A percentile compares a stretch with the other conserved stretches of the same genome.
Conservation (phyloP, 2,888 invertebrate genomes). For the Idaea biselata region DNA sequence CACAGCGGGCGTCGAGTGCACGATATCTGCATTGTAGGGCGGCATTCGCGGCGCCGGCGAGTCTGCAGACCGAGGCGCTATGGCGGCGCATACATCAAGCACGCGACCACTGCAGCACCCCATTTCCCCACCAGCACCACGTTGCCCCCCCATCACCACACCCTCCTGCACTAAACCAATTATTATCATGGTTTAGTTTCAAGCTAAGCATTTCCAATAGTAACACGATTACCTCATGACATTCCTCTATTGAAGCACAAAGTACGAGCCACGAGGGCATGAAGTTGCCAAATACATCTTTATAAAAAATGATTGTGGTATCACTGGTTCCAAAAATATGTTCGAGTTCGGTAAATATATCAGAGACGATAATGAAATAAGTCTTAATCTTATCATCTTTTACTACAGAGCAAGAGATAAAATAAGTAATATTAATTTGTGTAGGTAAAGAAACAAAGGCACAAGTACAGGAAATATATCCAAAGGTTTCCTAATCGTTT, state of each 20-base stretch:
- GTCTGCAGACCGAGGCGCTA: constrained; percentile 64
- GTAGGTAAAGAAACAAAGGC: constrained; percentile 19
- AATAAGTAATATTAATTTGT: constrained; percentile 17
- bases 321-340: no score
- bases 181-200: constrained; percentile 66
- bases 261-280: not conserved
- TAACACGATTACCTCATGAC: not conserved
- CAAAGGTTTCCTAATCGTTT: constrained; percentile 30
- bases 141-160: constrained; percentile 27
- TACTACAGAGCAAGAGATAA: constrained; percentile 14
- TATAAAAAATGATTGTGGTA: not conserved
- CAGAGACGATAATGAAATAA: not conserved
- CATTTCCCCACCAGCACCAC: constrained; percentile 30
- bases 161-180: not conserved
- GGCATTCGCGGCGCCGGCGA: constrained; percentile 72
- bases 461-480: constrained; percentile 25
- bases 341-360: not conserved
- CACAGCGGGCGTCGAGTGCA: constrained; percentile 46
- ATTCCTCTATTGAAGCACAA: not conserved
- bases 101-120: constrained; percentile 59
- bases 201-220: constrained; percentile 18
- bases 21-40: constrained; percentile 76
- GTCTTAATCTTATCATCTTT: not conserved
- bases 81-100: constrained; percentile 78
- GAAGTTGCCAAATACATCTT: not conserved